Base-by-base conservation (phyloP, 1,140 invertebrate species). In the Hypsibius dujardini region DNA sequence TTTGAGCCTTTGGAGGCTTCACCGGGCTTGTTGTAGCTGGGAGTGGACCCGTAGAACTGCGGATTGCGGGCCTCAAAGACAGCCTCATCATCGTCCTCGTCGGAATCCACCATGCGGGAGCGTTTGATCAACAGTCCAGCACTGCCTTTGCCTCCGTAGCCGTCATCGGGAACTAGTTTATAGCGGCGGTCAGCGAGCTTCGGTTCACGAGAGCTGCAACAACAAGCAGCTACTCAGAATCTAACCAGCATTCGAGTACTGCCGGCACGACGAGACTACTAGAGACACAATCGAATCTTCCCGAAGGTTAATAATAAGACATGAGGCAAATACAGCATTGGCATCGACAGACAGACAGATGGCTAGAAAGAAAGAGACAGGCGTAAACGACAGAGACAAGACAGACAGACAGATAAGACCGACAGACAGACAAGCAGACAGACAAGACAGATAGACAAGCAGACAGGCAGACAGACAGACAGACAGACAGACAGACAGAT, bases 31-130 rank as follows among this genome's bases (percentile, higher is more conserved):
- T 56, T 56, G 50, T n/a, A 7, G 50, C n/a, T 28, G 28, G 28
- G 28, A 28, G 28, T 28, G 28, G 28, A 28, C 28, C 28, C 28
- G 28, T 28, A 28, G 28, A 28, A 28, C 28, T 28, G 50, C 7
- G 50, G 50, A n/a, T 56, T 56, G 7, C n/a, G 7, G 50, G 50
- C 50, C n/a, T 56, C 50, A n/a, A 56, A 56, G 50, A 56, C 50
- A 56, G 50, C 50, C 50, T 56, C 50, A n/a, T 56, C n/a, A 7
- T 56, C 50, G n/a, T 56, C 50, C n/a, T 56, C 50, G n/a, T 56
- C 50, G 7, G 50, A 56, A n/a, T 56, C 50, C 50, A 56, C 50
- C 50, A 56, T 12, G 28, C 28, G 28, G 50, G 50, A 12, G 7
- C 50, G 50, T 56, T 56, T 56, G 50, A 56, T 56, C 7, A 7